A percentile compares a stretch with the other conserved stretches of the same genome.
These are phyloP conservation scores for Lophius americanus DNA, from an alignment of 2,797 vertebrate species.

Conservation along the genomic window DNA sequence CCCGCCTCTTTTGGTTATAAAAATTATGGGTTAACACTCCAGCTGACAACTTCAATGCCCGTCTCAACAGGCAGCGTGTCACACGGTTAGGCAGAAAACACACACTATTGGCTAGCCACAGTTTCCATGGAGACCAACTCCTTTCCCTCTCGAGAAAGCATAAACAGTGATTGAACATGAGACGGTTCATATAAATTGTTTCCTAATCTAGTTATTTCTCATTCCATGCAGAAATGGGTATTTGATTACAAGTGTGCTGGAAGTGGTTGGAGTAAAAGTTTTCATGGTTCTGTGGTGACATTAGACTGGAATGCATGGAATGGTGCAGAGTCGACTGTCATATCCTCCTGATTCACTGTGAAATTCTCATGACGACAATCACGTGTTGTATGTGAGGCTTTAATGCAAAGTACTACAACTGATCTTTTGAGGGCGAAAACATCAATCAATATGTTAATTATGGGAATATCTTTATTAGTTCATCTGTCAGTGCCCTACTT, in stretches of 20 bases:
- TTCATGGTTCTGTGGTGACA: conserved; percentile 35
- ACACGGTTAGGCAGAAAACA: conserved; percentile 62
- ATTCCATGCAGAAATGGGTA: conserved; percentile 77
- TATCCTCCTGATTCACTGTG: conserved; percentile 31
- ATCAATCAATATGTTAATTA: not conserved
- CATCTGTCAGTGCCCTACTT: not conserved
- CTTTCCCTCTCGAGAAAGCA: conserved; percentile 69
- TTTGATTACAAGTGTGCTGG: conserved; percentile 67
- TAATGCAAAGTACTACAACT: not conserved
- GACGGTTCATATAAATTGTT: conserved; percentile 81
- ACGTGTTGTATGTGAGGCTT: not conserved
- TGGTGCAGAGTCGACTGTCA: conserved; percentile 15
- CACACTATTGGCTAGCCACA: conserved; percentile 67
- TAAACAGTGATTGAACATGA: conserved; percentile 78
- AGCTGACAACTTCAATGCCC: conserved; percentile 76
- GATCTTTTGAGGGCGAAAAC: not conserved
- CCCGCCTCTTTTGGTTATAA: conserved; percentile 46
- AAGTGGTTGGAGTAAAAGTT: conserved; percentile 36
- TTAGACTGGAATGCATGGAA: conserved; percentile 33
- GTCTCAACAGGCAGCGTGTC: conserved; percentile 73
- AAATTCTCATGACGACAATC: not conserved
- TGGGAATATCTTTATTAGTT: not conserved
- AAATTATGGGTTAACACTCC: conserved; percentile 67
- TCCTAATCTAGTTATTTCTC: conserved; percentile 82
- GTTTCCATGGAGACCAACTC: conserved; percentile 84